Base-by-base conservation (phyloP, 1,140 invertebrate species). In the Babylonia areolata region DNA sequence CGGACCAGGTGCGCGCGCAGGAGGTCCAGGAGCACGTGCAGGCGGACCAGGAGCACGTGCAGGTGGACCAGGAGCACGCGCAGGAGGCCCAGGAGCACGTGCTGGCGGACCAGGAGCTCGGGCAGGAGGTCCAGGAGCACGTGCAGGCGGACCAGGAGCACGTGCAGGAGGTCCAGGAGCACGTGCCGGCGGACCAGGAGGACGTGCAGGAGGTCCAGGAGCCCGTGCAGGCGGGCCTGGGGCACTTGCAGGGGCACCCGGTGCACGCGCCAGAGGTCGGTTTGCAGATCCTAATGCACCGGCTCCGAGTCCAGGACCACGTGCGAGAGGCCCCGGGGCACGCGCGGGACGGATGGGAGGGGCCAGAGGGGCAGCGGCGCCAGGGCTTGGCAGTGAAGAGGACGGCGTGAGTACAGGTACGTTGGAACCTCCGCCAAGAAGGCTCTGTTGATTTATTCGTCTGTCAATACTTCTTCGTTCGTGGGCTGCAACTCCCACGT, bases 141-240 rank as follows among this genome's bases (percentile, higher is more conserved):
- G 75, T 28, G 20, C 75, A 3, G 40, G 78, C 23, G 78, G 78
- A 23, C 11, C 46, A 54, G 78, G 78, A 54, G 75, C 35, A 28
- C 75, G 75, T 15, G 71, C 35, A 73, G 71, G 71, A 33, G 77
- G 77, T 12, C 42, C 78, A 51, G 78, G 78, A 80, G 78, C 73
- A 35, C 73, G 73, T 75, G 73, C 73, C 12, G 73, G 73, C n/a
- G 73, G 73, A 33, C 73, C 73, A 5, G 33, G 73, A 33, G 73
- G 15, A 75, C 46, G 46, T 20, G 46, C 46, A 51, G 46, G 46
- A 51, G 46, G 46, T 11, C 58, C 58, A 9, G 58, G 58, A 64
- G 73, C 73, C 12, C 73, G 73, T 75, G 73, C 73, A 75, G 73
- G 73, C n/a, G 73, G 73, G 5, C 73, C 73, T 71, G 33, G 73